Conservation (phyloP, 1,140 invertebrate species). For the Zaprionus kolodkinae region DNA sequence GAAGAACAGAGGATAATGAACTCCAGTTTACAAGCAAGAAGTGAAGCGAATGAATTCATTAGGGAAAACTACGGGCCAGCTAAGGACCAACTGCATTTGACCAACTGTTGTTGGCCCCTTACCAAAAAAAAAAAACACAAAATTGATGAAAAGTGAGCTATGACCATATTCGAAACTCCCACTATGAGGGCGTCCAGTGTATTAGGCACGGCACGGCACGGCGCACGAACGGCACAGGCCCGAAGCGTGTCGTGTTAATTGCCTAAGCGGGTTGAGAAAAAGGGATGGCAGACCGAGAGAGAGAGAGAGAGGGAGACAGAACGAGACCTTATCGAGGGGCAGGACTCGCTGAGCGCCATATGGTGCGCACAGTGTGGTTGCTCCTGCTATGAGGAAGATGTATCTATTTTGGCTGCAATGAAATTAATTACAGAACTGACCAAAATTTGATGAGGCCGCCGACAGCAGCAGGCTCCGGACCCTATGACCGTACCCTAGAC, state of each 20-base stretch:
- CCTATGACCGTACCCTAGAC: background rate
- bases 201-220: constrained; percentile 38
- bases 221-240: constrained; percentile 65
- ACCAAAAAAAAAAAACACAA: constrained; percentile 36
- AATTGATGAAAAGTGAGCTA: constrained; percentile 74
- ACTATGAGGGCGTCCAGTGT: constrained; percentile 5
- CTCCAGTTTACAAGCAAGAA: constrained; percentile 73
- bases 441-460: constrained; percentile 71
- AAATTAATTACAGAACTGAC: constrained; percentile 79
- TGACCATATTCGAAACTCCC: constrained; percentile 33
- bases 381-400: constrained; percentile 51
- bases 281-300: background rate
- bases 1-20: constrained; percentile 66
- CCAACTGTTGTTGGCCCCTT: constrained; percentile 66
- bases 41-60: constrained; percentile 82
- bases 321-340: constrained; percentile 36
- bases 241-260: constrained; percentile 77
- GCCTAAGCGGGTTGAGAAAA: constrained; percentile 51
- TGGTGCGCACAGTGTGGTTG: constrained; percentile 46
- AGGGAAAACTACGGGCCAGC: constrained; percentile 69
- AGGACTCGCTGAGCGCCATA: constrained; percentile 49
- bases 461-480: constrained; percentile 15
- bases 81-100: constrained; percentile 42
- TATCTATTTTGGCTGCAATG: constrained; percentile 76
- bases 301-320: background rate